These are phyloP conservation scores for Sussaba pulchella DNA, from an alignment of 2,888 invertebrate genomes.

Conservation along the genomic window DNA sequence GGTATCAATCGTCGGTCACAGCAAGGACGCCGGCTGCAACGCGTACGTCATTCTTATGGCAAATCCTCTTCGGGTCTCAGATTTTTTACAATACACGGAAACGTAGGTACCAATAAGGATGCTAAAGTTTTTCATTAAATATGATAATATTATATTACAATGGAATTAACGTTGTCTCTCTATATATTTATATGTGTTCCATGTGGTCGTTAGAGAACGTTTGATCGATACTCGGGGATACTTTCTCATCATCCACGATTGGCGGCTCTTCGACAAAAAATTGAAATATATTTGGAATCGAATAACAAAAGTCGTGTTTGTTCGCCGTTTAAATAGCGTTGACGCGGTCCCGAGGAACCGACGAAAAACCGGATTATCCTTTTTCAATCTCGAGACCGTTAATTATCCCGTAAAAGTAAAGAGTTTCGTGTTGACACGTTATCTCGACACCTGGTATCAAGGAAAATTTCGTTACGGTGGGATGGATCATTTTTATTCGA, in stretches of 20 bases:
- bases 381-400: slow-evolving; percentile 90
- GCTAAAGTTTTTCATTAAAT: background rate
- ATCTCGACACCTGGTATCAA: slow-evolving; percentile 89
- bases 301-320: slow-evolving; percentile 90
- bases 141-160: too few species aligned
- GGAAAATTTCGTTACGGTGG: slow-evolving; percentile 87
- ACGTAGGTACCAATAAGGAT: slow-evolving; percentile 83
- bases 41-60: slow-evolving; percentile 89
- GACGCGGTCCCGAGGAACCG: slow-evolving; percentile 10
- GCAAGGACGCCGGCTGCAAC: slow-evolving; percentile 88
- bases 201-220: slow-evolving; percentile 86
- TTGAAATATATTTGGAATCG: slow-evolving; percentile 91
- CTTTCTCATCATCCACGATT: slow-evolving; percentile 90
- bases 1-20: slow-evolving; percentile 70
- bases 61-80: slow-evolving; percentile 89
- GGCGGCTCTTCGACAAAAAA: slow-evolving; percentile 88
- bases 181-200: slow-evolving; percentile 1
- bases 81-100: slow-evolving; percentile 90
- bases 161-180: too few species aligned
- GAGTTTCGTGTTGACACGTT: slow-evolving; percentile 86
- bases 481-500: slow-evolving; percentile 81
- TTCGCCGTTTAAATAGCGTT: slow-evolving; percentile 86
- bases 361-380: slow-evolving; percentile 85
- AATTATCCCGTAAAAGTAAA: slow-evolving; percentile 89
- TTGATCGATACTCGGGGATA: slow-evolving; percentile 90